Percentiles rank a stretch among this genome's conserved stretches.
Evolutionary conservation across 2,888 invertebrate species (phyloP).

Genomic region (Colletes collaris): DNA sequence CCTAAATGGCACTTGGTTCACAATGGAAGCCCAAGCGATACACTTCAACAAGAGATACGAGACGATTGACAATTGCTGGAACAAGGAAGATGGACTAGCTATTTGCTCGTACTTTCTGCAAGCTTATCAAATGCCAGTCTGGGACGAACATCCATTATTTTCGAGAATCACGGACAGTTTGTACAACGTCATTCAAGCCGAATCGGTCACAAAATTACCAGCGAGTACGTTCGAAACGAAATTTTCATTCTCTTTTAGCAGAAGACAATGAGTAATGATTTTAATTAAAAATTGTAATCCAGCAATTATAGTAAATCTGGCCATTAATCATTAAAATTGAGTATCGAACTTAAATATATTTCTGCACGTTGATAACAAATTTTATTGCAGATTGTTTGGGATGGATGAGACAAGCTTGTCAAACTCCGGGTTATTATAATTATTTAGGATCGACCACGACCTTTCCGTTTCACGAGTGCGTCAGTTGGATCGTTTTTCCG

Average conservation of each 20-base stretch:
- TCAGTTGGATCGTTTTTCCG: constrained; percentile 74
- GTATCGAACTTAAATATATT: too few species aligned
- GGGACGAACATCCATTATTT: constrained; percentile 63
- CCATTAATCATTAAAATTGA: too few species aligned
- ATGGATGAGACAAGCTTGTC: constrained; percentile 68
- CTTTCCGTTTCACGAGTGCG: constrained; percentile 72
- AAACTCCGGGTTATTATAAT: constrained; percentile 69
- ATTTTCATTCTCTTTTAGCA: background rate
- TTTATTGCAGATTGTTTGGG: constrained; percentile 58
- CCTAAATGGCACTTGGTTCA: constrained; percentile 72
- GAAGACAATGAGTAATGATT: too few species aligned
- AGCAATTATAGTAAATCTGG: too few species aligned
- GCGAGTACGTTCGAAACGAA: constrained; percentile 38
- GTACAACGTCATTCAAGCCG: constrained; percentile 51
- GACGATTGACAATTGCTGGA: constrained; percentile 69
- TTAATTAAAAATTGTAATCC: too few species aligned
- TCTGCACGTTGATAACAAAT: too few species aligned
- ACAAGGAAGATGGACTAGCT: constrained; percentile 70
- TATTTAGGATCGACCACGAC: constrained; percentile 73
- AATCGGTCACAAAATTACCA: constrained; percentile 39
- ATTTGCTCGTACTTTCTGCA: constrained; percentile 72
- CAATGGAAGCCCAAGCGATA: constrained; percentile 75
- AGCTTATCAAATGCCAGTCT: constrained; percentile 62
- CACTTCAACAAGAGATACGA: constrained; percentile 73
- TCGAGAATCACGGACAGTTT: constrained; percentile 61